Conservation (phyloP, 2,113 vertebrate species). For the Labeo rohita region DNA sequence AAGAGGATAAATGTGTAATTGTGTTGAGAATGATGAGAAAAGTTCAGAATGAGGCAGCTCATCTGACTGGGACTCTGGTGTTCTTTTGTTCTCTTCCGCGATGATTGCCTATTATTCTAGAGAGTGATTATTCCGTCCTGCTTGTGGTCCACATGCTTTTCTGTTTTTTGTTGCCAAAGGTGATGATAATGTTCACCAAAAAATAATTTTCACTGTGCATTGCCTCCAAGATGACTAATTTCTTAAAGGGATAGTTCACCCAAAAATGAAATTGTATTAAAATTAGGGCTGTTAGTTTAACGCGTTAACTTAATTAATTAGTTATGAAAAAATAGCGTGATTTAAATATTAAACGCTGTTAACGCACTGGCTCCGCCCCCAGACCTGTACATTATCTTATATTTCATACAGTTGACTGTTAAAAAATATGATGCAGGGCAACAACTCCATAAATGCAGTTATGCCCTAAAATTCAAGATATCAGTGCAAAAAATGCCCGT, state of each 20-base stretch:
- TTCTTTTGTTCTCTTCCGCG: not conserved
- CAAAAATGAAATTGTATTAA: not conserved
- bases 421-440: no score
- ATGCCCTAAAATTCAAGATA: no score
- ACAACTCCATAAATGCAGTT: no score
- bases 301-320: no score
- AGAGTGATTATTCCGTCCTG: slow-evolving; percentile 3
- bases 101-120: slow-evolving; percentile 4
- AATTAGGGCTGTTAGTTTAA: not conserved
- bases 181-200: not conserved
- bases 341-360: no score
- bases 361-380: no score
- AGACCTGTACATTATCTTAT: no score
- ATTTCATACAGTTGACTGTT: no score
- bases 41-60: not conserved
- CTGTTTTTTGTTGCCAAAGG: not conserved
- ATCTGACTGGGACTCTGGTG: not conserved
- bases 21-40: not conserved
- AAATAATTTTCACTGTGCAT: not conserved
- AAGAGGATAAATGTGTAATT: slow-evolving; percentile 9
- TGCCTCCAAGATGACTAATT: not conserved
- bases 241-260: not conserved
- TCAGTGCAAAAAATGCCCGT: no score
- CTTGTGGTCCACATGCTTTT: not conserved
- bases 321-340: no score